phyloP scores from a whole-genome alignment of 2,113 vertebrate species.

The Embiotoca jacksoni region DNA sequence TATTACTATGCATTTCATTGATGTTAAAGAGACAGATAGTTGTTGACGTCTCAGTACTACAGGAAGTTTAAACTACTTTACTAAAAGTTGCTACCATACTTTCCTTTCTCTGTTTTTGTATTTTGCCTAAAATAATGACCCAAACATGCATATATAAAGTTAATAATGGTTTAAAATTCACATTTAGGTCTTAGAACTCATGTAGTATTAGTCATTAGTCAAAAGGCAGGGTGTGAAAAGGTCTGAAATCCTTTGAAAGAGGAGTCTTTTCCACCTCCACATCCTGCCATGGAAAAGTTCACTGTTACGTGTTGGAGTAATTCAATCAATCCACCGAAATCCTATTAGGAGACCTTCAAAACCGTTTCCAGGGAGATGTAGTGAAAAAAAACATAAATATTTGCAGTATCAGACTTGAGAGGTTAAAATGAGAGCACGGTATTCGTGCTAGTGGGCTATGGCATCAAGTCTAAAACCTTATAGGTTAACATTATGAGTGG shows the following conservation, averaged over 20 bases:
- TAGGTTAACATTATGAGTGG: conserved; percentile 66
- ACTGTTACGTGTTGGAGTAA: conserved; percentile 64
- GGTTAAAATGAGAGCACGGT: conserved; percentile 68
- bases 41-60: background rate
- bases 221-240: conserved; percentile 25
- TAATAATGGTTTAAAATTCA: background rate
- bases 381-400: conserved; percentile 73
- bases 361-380: conserved; percentile 72
- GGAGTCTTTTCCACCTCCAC: conserved; percentile 44
- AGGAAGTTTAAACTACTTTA: background rate
- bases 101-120: background rate
- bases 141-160: background rate
- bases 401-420: conserved; percentile 74
- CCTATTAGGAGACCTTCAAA: conserved; percentile 68
- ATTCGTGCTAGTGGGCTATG: conserved; percentile 59
- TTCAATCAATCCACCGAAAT: conserved; percentile 73
- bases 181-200: background rate
- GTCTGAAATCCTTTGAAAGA: conserved; percentile 11
- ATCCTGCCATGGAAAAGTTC: conserved; percentile 69
- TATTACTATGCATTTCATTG: conserved; percentile 42
- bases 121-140: background rate
- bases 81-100: background rate
- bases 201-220: background rate
- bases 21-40: background rate
- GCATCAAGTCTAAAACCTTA: conserved; percentile 55